Evolutionary conservation across 2,113 vertebrate genomes (phyloP).

Genomic region (Menura novaehollandiae): DNA sequence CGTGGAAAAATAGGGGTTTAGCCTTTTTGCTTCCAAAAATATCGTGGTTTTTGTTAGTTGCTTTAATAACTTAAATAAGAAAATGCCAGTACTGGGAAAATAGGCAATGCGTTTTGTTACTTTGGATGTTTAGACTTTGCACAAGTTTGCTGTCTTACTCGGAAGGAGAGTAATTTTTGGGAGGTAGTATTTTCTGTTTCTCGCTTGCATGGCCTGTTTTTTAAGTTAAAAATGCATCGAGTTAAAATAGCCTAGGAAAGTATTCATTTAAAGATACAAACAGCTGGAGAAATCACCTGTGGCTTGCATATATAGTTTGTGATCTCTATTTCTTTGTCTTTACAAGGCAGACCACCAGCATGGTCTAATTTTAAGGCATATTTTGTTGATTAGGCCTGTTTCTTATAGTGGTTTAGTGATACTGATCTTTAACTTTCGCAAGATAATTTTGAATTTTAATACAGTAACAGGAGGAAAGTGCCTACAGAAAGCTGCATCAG

Average conservation of each 20-base stretch:
- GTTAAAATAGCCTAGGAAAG: background rate
- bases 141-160: background rate
- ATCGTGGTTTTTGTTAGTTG: rapidly evolving
- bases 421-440: background rate
- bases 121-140: background rate
- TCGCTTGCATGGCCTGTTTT: background rate
- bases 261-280: background rate
- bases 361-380: background rate
- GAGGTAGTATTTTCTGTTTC: background rate
- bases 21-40: background rate
- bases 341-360: background rate
- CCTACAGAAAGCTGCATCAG: background rate
- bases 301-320: background rate
- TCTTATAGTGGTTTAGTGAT: background rate
- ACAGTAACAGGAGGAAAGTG: background rate
- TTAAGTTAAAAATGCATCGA: background rate
- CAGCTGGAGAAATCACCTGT: background rate
- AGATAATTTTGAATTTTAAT: background rate
- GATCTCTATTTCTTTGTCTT: background rate
- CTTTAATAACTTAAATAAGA: background rate
- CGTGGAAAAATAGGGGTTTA: rapidly evolving
- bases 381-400: background rate
- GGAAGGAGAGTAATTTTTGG: background rate
- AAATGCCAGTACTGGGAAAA: background rate
- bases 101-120: background rate